phyloP scores from a whole-genome alignment of 2,888 invertebrate species.

The Scaptomyza polygonia region DNA sequence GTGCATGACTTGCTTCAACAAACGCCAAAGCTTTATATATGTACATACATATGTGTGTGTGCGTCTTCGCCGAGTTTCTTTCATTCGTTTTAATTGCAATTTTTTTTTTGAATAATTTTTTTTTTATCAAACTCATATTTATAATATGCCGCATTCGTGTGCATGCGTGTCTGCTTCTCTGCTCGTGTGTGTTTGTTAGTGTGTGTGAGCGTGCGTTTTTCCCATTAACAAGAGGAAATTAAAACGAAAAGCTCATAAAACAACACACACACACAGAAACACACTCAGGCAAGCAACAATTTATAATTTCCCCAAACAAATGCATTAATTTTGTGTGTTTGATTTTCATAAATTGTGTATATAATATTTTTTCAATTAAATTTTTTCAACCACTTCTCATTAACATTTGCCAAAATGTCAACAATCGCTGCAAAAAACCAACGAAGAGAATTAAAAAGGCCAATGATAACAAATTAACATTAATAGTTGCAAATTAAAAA shows the following conservation, averaged over 20 bases:
- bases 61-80: conserved; percentile 57
- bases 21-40: conserved; percentile 1
- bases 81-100: conserved; percentile 73
- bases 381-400: conserved; percentile 22
- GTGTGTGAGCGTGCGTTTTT: conserved; percentile 35
- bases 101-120: conserved; percentile 58
- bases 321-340: conserved; percentile 71
- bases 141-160: conserved; percentile 38
- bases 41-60: conserved; percentile 5
- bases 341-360: conserved; percentile 68
- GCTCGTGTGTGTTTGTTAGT: no score
- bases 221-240: conserved; percentile 74
- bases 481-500: conserved; percentile 12
- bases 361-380: conserved; percentile 21
- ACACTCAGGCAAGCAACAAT: conserved; percentile 34
- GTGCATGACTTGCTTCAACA: conserved; percentile 69
- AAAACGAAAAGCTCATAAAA: conserved; percentile 73
- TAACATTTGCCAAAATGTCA: conserved; percentile 10
- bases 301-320: conserved; percentile 58
- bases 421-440: neutral
- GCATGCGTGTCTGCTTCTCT: conserved; percentile 18
- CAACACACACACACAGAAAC: conserved; percentile 17
- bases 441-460: neutral
- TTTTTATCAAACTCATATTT: conserved; percentile 73
- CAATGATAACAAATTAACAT: conserved; percentile 6